Conservation (phyloP, 1,140 invertebrate species). For the Caerostris darwini region DNA sequence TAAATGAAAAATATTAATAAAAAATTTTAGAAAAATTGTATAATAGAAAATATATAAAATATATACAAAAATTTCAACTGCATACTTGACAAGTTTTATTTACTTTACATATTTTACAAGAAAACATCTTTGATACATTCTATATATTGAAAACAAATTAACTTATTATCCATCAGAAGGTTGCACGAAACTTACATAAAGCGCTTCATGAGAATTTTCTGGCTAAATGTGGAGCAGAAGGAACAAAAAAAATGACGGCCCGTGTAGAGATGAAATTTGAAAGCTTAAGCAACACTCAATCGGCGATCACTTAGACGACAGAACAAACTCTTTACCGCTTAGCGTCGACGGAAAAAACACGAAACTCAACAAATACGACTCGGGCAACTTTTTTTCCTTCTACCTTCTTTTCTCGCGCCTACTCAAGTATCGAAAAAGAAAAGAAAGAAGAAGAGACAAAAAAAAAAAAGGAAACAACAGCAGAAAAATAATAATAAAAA, state of each 20-base stretch:
- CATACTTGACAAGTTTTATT: no score
- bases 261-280: conserved; percentile 44
- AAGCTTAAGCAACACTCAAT: conserved; percentile 72
- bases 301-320: conserved; percentile 51
- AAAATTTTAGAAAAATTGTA: no score
- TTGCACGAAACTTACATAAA: neutral
- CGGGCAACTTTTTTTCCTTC: conserved; percentile 19
- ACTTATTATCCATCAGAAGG: no score
- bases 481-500: neutral
- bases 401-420: neutral
- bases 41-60: no score
- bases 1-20: no score
- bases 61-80: no score
- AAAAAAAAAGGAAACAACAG: neutral
- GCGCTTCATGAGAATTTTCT: neutral
- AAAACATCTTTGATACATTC: no score
- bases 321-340: conserved; percentile 47
- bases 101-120: no score
- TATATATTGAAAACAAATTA: no score
- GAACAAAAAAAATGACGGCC: neutral
- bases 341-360: neutral
- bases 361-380: conserved; percentile 41
- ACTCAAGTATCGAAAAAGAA: conserved; percentile 60
- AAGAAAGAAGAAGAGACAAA: neutral
- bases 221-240: neutral